Evolutionary conservation across 2,113 vertebrate genomes (phyloP).

Genomic region (Ictidomys tridecemlineatus): DNA sequence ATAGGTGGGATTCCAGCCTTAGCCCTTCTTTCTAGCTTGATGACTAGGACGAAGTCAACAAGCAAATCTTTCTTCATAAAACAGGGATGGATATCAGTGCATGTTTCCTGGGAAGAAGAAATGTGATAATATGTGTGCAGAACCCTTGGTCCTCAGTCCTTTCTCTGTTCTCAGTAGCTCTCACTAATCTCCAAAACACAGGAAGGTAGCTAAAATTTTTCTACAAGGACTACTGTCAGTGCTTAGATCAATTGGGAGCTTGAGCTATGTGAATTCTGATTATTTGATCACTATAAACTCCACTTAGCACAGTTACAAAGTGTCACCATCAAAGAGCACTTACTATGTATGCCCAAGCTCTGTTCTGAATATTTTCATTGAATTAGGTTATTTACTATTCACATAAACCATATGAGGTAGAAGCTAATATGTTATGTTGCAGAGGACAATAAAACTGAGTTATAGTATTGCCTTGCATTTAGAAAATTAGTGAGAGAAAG

Average conservation of each 20-base stretch:
- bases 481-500: not conserved
- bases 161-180: not conserved
- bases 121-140: accelerated
- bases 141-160: not conserved
- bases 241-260: not conserved
- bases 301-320: not conserved
- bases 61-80: not conserved
- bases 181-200: not conserved
- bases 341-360: not conserved
- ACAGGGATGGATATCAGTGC: not conserved
- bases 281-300: not conserved
- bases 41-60: not conserved
- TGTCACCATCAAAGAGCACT: not conserved
- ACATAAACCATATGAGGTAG: not conserved
- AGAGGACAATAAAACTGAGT: not conserved
- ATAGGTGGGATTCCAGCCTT: not conserved
- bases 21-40: not conserved
- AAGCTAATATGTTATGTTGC: not conserved
- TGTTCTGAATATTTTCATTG: not conserved
- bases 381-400: not conserved
- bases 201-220: not conserved
- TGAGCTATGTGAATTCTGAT: not conserved
- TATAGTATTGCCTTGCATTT: not conserved
- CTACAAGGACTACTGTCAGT: not conserved
- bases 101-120: not conserved